Percentiles rank a stretch among this genome's conserved stretches.
These are phyloP conservation scores for Gracilinanus agilis DNA, from an alignment of 2,113 vertebrate species.

Conservation along the genomic window DNA sequence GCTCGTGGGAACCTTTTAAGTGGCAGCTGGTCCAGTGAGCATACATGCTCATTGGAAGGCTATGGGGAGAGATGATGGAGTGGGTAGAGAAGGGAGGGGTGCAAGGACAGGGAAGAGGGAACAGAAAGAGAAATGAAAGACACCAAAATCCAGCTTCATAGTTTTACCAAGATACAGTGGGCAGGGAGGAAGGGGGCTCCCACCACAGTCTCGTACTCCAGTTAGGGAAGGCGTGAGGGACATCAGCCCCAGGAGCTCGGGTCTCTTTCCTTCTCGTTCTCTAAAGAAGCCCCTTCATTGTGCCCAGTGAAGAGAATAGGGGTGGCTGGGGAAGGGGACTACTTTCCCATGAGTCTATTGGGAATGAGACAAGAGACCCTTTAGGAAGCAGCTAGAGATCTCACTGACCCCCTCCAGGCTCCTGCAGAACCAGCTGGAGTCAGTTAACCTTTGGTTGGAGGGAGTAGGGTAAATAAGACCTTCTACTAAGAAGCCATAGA, in stretches of 20 bases:
- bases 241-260: background rate
- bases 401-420: background rate
- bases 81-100: background rate
- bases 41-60: background rate
- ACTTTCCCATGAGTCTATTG: background rate
- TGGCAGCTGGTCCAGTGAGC: background rate
- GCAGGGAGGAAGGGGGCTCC: background rate
- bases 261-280: background rate
- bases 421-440: background rate
- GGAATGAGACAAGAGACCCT: background rate
- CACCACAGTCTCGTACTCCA: background rate
- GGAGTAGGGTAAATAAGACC: background rate
- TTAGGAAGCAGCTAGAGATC: background rate
- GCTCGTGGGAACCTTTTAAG: background rate
- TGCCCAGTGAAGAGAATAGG: background rate
- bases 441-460: background rate
- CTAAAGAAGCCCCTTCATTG: background rate
- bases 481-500: background rate
- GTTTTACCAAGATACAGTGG: background rate
- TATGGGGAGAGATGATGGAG: background rate
- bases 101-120: background rate
- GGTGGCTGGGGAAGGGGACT: background rate
- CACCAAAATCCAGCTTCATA: background rate
- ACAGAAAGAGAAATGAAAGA: background rate
- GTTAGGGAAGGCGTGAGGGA: background rate